Base-by-base conservation (phyloP, 2,888 invertebrate genomes). In the Dolichomitus sp. region DNA sequence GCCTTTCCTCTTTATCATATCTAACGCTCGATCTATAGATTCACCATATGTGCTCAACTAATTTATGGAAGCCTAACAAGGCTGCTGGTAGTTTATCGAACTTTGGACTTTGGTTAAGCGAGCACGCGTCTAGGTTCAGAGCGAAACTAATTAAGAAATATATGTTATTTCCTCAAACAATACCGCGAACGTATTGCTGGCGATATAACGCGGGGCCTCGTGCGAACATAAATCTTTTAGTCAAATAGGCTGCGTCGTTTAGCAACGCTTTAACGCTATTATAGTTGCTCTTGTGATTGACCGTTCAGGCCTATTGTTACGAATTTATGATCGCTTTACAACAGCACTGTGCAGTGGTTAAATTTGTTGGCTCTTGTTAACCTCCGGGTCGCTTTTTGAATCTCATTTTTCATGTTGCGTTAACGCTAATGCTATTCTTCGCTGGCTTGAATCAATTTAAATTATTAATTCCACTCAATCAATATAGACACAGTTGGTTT, bases 201-300 rank as follows among this genome's bases (percentile, higher is more conserved):
- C 37, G 17, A 61, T 61, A 17, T 7, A 23, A 17, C 37, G 40
- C 33, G 66, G 45, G 27, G 30, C 4, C 42, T 12, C 68, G 52
- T 52, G 63, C 30, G 69, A 4, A 45, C 59, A 75, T 80, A 74
- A 80, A 80, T 80, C 80, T 69, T 66, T 69, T 69, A 63, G 74
- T 74, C 74, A 80, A 74, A 80, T 74, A 69, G 80, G 74, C 74
- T 54, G 74, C 42, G 74, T 69, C 80, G 74, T 80, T 80, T 80
- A 80, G 80, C 63, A 63, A 80, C 80, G 74, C 68, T 80, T 80
- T 75, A 73, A 74, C 61, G 74, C 80, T 66, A 61, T 69, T 74
- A 74, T 80, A 74, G 74, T 74, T 69, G 74, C 80, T 74, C 74
- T 61, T 52, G 68, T 54, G 74, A 74, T 80, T 80, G 80, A 80